Conservation (phyloP, 2,888 invertebrate genomes). For the Scotopteryx bipunctaria region DNA sequence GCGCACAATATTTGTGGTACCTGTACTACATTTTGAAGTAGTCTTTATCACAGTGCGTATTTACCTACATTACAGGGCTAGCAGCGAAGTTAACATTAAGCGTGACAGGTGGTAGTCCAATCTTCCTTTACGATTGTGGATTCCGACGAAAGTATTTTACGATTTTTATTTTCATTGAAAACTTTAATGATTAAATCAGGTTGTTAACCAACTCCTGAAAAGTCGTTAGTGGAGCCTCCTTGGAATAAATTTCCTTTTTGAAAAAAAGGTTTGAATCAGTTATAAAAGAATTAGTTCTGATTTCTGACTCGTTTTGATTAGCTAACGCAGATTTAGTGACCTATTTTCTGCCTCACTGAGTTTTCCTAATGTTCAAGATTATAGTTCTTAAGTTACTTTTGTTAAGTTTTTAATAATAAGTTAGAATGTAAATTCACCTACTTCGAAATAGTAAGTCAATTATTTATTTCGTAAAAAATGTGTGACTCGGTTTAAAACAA, state of each 20-base stretch:
- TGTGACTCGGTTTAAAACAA: slow-evolving; percentile 2
- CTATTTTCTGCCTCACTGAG: not conserved
- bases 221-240: slow-evolving; percentile 37
- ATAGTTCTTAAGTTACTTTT: too few species aligned
- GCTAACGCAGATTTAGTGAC: slow-evolving; percentile 1
- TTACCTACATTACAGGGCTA: slow-evolving; percentile 36
- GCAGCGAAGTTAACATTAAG: slow-evolving; percentile 41
- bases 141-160: slow-evolving; percentile 45
- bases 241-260: slow-evolving; percentile 32
- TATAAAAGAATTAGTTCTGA: slow-evolving; percentile 29
- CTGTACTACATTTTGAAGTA: too few species aligned
- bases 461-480: not conserved
- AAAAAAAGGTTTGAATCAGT: slow-evolving; percentile 29
- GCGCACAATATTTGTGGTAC: too few species aligned
- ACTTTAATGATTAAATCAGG: slow-evolving; percentile 40
- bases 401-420: too few species aligned
- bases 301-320: slow-evolving; percentile 30
- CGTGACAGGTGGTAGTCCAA: slow-evolving; percentile 53
- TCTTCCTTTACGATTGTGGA: slow-evolving; percentile 54
- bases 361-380: too few species aligned
- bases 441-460: too few species aligned
- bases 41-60: slow-evolving; percentile 9
- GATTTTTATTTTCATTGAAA: slow-evolving; percentile 43
- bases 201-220: slow-evolving; percentile 37
- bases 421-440: too few species aligned